Conservation (phyloP, 1,140 invertebrate species). For the Drosophila orena region DNA sequence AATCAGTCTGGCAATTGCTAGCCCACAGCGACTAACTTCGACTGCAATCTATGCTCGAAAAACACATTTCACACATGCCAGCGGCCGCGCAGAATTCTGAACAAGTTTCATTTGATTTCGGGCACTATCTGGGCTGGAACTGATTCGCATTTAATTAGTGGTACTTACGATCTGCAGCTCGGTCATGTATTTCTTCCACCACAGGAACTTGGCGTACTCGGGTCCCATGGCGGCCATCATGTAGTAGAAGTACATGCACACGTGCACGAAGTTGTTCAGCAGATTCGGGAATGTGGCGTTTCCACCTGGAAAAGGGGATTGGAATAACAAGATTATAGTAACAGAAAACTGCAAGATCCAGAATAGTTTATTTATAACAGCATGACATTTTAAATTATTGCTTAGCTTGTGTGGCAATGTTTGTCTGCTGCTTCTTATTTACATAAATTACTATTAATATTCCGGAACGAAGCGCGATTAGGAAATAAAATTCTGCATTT, state of each 20-base stretch:
- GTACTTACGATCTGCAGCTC: slow-evolving; percentile 93
- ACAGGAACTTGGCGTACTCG: slow-evolving; percentile 95
- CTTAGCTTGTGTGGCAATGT: too few species aligned
- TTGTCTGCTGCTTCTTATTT: too few species aligned
- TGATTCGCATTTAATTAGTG: slow-evolving; percentile 50
- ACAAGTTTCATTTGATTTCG: slow-evolving; percentile 60
- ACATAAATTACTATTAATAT: too few species aligned
- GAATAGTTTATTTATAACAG: too few species aligned
- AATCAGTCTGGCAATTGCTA: slow-evolving; percentile 30
- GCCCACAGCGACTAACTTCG: slow-evolving; percentile 36
- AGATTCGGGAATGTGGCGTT: slow-evolving; percentile 96
- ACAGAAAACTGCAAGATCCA: too few species aligned
- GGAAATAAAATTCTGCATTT: too few species aligned
- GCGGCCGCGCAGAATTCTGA: slow-evolving; percentile 50
- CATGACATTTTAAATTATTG: too few species aligned
- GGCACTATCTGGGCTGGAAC: slow-evolving; percentile 54
- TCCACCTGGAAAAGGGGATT: slow-evolving; percentile 87
- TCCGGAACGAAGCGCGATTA: too few species aligned
- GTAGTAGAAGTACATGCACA: slow-evolving; percentile 98
- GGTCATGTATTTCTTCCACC: slow-evolving; percentile 98
- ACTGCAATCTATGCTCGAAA: slow-evolving; percentile 54
- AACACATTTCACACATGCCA: slow-evolving; percentile 61
- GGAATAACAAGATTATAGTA: too few species aligned
- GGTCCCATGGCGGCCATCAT: slow-evolving; percentile 96
- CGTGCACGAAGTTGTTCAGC: slow-evolving; percentile 97